Percentiles rank a stretch among this genome's conserved stretches.
Evolutionary conservation across 1,140 invertebrate genomes (phyloP).

Genomic region (Reticulitermes speratus): DNA sequence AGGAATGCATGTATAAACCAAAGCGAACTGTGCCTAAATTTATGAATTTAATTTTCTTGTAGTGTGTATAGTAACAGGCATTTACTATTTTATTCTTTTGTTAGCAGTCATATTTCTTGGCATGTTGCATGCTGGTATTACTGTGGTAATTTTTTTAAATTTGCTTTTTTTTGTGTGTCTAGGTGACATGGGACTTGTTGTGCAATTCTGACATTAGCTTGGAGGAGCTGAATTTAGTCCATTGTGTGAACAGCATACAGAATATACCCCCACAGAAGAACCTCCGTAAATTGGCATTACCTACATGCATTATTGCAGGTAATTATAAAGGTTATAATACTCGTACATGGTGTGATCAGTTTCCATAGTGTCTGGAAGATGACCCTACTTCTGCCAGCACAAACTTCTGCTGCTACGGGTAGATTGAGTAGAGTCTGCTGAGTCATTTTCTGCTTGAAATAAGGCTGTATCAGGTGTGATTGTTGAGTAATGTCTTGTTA

Average conservation of each 20-base stretch:
- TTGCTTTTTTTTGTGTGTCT: too few relatives aligned
- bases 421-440: not conserved
- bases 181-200: not conserved
- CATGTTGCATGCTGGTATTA: too few relatives aligned
- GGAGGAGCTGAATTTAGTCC: not conserved
- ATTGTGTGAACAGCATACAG: not conserved
- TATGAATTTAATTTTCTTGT: too few relatives aligned
- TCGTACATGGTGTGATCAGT: not conserved
- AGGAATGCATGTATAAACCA: too few relatives aligned
- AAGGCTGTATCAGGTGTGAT: too few relatives aligned
- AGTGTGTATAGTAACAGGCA: too few relatives aligned
- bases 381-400: not conserved
- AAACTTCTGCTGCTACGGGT: not conserved
- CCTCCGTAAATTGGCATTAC: not conserved
- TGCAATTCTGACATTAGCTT: not conserved
- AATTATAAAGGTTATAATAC: not conserved
- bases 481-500: too few relatives aligned
- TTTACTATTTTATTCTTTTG: too few relatives aligned
- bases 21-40: too few relatives aligned
- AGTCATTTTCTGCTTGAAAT: not conserved
- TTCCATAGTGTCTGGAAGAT: not conserved
- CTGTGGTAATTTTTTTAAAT: too few relatives aligned
- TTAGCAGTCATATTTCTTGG: too few relatives aligned
- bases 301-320: not conserved
- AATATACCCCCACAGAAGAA: not conserved